Conservation (phyloP, 2,888 invertebrate genomes). For the Eupelmus urozonus region DNA sequence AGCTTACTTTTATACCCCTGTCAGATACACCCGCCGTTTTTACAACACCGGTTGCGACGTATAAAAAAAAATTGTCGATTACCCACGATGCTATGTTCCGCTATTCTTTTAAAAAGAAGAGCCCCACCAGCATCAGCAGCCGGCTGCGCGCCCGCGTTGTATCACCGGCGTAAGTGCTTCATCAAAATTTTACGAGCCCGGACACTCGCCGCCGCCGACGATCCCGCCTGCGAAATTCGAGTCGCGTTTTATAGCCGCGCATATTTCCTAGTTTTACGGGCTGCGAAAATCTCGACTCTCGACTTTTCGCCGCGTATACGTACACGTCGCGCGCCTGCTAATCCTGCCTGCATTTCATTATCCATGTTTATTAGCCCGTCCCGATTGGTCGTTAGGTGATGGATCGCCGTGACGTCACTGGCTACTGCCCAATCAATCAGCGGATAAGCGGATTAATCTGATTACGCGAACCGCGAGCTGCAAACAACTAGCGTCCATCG, state of each 20-base stretch:
- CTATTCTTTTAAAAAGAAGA: conserved; percentile 9
- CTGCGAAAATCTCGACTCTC: conserved; percentile 27
- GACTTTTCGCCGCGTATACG: neutral
- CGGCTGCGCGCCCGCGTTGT: neutral
- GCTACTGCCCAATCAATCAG: conserved; percentile 69
- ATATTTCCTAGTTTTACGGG: conserved; percentile 22
- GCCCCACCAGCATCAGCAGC: too few species aligned
- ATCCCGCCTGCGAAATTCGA: conserved; percentile 34
- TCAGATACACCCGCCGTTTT: neutral
- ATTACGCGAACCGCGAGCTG: conserved; percentile 65
- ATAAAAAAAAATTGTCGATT: conserved; percentile 15
- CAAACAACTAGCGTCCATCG: conserved; percentile 65
- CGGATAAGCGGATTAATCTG: conserved; percentile 71
- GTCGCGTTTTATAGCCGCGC: conserved; percentile 1
- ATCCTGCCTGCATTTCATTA: conserved; percentile 65
- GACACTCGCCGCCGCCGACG: neutral
- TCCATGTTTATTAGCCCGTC: conserved; percentile 67
- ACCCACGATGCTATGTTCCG: conserved; percentile 2
- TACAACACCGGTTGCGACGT: neutral
- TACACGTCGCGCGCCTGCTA: neutral
- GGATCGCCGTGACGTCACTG: conserved; percentile 66
- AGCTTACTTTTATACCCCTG: neutral
- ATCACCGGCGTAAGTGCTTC: conserved; percentile 20
- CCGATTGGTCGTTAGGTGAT: conserved; percentile 67
- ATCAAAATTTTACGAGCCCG: conserved; percentile 27